Percentiles rank a stretch among this genome's conserved stretches.
Conservation (phyloP, 2,797 vertebrate genomes). For the Oreonectes daqikongensis region DNA sequence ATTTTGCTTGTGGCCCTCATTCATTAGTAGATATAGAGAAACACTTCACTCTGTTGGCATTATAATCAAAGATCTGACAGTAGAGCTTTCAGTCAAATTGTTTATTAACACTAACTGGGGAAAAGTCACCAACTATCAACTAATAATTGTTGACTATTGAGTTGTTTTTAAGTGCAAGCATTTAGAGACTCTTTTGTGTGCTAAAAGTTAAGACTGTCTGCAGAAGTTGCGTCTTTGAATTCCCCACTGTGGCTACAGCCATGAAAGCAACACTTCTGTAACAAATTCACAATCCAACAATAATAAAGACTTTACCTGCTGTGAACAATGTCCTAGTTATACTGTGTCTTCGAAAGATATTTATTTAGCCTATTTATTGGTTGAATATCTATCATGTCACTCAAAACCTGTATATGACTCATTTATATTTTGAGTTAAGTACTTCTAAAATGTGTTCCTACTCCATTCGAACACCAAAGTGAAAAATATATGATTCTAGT, state of each 20-base stretch:
- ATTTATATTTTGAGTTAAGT: neutral
- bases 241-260: neutral
- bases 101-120: neutral
- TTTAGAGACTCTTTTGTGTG: neutral
- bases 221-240: neutral
- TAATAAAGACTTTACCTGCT: neutral
- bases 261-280: neutral
- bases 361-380: neutral
- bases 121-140: neutral
- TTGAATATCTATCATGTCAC: neutral
- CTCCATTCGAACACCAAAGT: neutral
- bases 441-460: neutral
- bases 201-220: neutral
- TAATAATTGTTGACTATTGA: neutral
- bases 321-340: neutral
- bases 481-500: conserved; percentile 3
- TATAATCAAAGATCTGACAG: conserved; percentile 9
- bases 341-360: no score
- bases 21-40: neutral
- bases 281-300: neutral
- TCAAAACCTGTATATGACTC: no score
- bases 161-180: neutral
- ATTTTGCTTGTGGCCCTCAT: conserved; percentile 5
- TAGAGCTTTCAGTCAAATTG: neutral
- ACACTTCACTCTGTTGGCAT: neutral